phyloP scores from a whole-genome alignment of 2,797 vertebrate species.

The Halcyon badia region DNA sequence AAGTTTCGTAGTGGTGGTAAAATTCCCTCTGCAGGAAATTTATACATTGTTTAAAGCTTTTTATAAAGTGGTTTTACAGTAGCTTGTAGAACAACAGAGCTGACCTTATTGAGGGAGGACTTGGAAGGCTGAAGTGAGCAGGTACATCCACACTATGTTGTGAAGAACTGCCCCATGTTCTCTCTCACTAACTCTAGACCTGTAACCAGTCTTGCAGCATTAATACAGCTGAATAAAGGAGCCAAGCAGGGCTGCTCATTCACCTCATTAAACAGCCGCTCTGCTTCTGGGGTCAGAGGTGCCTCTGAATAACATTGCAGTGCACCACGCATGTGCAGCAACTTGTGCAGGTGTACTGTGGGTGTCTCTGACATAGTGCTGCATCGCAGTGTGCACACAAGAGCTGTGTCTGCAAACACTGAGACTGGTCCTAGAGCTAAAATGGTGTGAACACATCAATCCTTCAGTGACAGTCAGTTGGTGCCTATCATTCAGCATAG shows the following conservation, averaged over 20 bases:
- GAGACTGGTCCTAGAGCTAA: not conserved
- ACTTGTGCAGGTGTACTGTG: not conserved
- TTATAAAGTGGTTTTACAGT: not conserved
- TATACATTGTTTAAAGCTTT: not conserved
- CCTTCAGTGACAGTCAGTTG: not conserved
- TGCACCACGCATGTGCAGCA: fast-evolving
- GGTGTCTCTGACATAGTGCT: not conserved
- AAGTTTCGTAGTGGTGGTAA: not conserved
- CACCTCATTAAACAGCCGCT: not conserved
- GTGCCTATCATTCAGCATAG: not conserved
- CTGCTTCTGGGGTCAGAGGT: not conserved
- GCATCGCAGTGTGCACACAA: fast-evolving
- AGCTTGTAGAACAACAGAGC: not conserved
- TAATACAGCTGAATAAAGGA: not conserved
- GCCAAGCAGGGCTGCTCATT: not conserved
- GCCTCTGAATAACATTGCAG: not conserved
- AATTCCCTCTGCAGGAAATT: not conserved
- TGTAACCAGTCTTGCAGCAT: not conserved
- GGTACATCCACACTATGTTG: fast-evolving
- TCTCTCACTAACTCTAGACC: not conserved
- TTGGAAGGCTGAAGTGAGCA: not conserved
- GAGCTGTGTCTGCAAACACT: not conserved
- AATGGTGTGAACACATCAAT: not conserved
- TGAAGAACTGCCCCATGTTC: not conserved
- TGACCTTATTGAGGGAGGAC: not conserved